Evolutionary conservation across 2,113 vertebrate genomes (phyloP).

Genomic region (Gambusia affinis): DNA sequence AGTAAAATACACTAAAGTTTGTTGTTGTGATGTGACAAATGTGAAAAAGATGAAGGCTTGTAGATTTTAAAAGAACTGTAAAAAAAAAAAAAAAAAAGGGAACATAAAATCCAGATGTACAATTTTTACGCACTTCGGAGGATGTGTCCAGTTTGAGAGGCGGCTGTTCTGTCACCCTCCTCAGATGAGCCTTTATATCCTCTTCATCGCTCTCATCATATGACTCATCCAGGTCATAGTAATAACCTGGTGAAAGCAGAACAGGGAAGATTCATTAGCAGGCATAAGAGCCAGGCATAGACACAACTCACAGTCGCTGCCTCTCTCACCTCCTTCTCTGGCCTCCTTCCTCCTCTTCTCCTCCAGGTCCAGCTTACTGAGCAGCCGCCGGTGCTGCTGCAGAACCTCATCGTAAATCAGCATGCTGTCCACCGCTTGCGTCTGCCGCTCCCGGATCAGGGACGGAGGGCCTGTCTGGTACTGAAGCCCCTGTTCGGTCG

Average conservation of each 20-base stretch:
- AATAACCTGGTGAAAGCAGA: slow-evolving; percentile 84
- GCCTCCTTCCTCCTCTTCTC: slow-evolving; percentile 91
- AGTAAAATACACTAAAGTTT: not conserved
- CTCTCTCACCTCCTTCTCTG: slow-evolving; percentile 87
- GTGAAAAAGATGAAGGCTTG: not conserved
- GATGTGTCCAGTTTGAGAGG: slow-evolving; percentile 93
- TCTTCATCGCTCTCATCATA: slow-evolving; percentile 97
- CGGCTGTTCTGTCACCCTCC: slow-evolving; percentile 91
- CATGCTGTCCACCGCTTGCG: slow-evolving; percentile 70
- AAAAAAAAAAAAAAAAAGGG: too few relatives aligned
- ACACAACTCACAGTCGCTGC: not conserved
- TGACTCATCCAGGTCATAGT: slow-evolving; percentile 94
- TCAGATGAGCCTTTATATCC: slow-evolving; percentile 93
- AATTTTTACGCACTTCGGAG: slow-evolving; percentile 83
- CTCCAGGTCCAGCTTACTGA: slow-evolving; percentile 97
- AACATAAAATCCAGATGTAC: not conserved
- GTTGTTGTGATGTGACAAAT: not conserved
- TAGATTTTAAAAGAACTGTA: not conserved
- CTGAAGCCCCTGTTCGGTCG: slow-evolving; percentile 63
- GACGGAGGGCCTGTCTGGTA: slow-evolving; percentile 44
- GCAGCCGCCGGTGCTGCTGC: slow-evolving; percentile 89
- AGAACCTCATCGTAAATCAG: slow-evolving; percentile 91
- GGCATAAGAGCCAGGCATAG: not conserved
- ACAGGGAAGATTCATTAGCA: slow-evolving; percentile 17
- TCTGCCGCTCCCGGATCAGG: slow-evolving; percentile 58